Evolutionary conservation across 2,888 invertebrate species (phyloP).

Genomic region (Bellardia bayeri): DNA sequence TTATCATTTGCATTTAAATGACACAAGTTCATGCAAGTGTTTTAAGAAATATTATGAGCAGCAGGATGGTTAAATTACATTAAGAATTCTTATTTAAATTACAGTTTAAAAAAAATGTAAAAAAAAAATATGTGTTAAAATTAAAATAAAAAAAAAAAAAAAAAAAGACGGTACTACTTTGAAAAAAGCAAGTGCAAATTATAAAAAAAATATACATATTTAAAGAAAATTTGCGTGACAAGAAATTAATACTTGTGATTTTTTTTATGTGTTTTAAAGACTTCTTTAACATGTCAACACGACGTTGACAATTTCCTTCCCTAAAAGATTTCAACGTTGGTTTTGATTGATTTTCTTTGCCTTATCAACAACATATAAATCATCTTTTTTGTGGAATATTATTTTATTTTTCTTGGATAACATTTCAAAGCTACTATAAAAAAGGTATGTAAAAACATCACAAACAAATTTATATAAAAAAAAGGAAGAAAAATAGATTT

Average conservation of each 20-base stretch:
- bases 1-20: slow-evolving; percentile 68
- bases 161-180: no score
- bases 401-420: slow-evolving; percentile 10
- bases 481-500: not conserved
- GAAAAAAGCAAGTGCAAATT: not conserved
- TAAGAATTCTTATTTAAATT: not conserved
- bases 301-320: not conserved
- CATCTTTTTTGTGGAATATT: slow-evolving; percentile 15
- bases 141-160: not conserved
- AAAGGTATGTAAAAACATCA: slow-evolving; percentile 22
- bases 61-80: not conserved
- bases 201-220: not conserved
- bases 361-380: not conserved
- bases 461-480: not conserved
- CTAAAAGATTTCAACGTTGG: not conserved
- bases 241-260: not conserved
- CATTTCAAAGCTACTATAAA: not conserved
- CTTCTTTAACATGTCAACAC: not conserved
- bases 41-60: not conserved
- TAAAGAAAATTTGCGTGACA: not conserved
- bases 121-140: not conserved
- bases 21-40: slow-evolving; percentile 38
- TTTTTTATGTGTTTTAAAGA: not conserved
- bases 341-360: slow-evolving; percentile 17
- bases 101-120: not conserved